Conservation (phyloP, 2,888 invertebrate species). For the Tachystola acroxantha region DNA sequence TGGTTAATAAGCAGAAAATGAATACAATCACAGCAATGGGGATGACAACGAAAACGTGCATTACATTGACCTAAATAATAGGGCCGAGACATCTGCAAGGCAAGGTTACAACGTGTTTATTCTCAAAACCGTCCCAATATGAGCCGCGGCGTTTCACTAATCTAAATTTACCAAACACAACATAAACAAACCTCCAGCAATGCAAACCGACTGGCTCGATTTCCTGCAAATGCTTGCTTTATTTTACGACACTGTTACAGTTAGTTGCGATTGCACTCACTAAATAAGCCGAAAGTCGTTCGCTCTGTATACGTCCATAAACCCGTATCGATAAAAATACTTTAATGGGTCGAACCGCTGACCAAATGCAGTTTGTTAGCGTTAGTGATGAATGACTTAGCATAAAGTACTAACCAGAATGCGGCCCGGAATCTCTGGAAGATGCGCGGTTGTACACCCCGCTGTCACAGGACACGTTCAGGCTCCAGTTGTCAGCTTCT, state of each 20-base stretch:
- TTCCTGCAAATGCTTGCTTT: conserved; percentile 51
- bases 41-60: conserved; percentile 63
- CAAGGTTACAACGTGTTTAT: conserved; percentile 71
- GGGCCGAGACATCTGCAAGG: conserved; percentile 63
- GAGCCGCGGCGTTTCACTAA: conserved; percentile 59
- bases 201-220: conserved; percentile 43
- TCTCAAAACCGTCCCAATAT: conserved; percentile 72
- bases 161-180: conserved; percentile 70
- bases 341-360: conserved; percentile 41
- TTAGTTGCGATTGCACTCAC: conserved; percentile 42
- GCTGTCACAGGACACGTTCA: conserved; percentile 77
- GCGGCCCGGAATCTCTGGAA: conserved; percentile 72
- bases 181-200: conserved; percentile 70
- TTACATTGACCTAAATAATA: conserved; percentile 74
- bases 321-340: conserved; percentile 52
- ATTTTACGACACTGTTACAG: conserved; percentile 41
- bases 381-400: conserved; percentile 18
- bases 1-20: conserved; percentile 12
- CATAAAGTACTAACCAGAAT: conserved; percentile 58
- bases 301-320: conserved; percentile 35
- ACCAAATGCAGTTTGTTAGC: conserved; percentile 18
- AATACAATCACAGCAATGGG: conserved; percentile 19
- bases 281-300: conserved; percentile 53
- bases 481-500: conserved; percentile 70
- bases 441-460: conserved; percentile 80